Base-by-base conservation (phyloP, 2,888 invertebrate species). In the Aporophyla lueneburgensis region DNA sequence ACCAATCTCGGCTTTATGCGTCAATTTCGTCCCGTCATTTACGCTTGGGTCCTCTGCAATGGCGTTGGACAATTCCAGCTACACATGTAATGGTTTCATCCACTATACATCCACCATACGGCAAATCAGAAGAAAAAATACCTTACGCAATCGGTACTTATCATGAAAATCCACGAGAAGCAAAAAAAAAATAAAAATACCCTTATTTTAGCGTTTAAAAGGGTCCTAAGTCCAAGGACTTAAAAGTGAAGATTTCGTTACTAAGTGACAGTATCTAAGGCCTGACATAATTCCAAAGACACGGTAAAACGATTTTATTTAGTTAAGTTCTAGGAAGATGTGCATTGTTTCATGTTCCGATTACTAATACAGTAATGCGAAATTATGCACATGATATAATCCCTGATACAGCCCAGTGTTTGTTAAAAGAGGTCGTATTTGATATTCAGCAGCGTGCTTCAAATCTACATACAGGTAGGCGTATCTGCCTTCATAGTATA, bases 331-430 rank as follows among this genome's bases (percentile, higher is more conserved):
- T 71, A 61, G n/a, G 76, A 71, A 77, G 3, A 27, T 27, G 1
- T 27, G 46, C 79, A 71, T 61, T 78, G 71, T 61, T 61, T 53
- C n/a, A 27, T 61, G 71, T 53, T 71, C 71, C 27, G 53, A 54
- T 71, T 79, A 79, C 59, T 79, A 61, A 77, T 59, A 27, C 53
- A 40, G 61, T 71, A 61, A 71, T 49, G 59, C 46, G 40, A 58
- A 69, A 33, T 58, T 53, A 78, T 27, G 33, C 33, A 24, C 71
- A 69, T 56, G 16, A 61, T 61, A 71, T 33, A 33, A 33, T 71
- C 10, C n/a, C n/a, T 49, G n/a, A 71, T 71, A 51, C 40, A 71
- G n/a, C 6, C 19, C 24, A 59, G 27, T 62, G 54, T 19, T 46
- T 46, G 21, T 21, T n/a, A 51, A 73, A 80, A 2, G 49, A 73